Base-by-base conservation (phyloP, 2,797 vertebrate genomes). In the Pygocentrus nattereri region DNA sequence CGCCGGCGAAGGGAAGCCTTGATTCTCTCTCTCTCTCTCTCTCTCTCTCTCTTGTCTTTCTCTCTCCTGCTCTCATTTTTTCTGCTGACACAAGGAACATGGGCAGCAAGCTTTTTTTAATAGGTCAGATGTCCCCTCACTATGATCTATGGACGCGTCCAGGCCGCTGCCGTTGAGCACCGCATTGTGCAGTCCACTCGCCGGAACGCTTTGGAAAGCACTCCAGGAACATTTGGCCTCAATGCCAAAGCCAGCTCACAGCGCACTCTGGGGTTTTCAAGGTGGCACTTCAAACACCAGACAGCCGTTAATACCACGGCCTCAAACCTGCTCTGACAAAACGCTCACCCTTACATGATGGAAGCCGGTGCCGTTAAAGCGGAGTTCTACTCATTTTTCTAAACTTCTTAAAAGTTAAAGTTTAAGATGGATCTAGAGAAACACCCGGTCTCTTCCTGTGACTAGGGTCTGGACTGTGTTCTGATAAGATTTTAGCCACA, bases 121-220 rank as follows among this genome's bases (percentile, higher is more conserved):
- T 92, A 93, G 93, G 94, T 95, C 94, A 91, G 89, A 94, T 90
- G 93, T 91, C 94, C 91, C 87, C 92, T 91, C 90, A 89, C 89
- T 89, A 90, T 94, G 93, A 95, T 94, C 90, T 93, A 94, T 91
- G 87, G 91, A 91, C 82, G 85, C 86, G 89, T 87, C 87, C 90
- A 91, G 88, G 89, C 90, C 58, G 85, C 90, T 89, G 92, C 86
- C 90, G 92, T 93, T 91, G 90, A 93, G 89, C 89, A 87, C 89
- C 83, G 80, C 87, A 90, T 72, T 89, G 89, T 88, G 70, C 91
- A 86, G 27, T 50, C 12, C 38, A 27, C 25, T 64, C 38, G 49
- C 23, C 78, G 68, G 11, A 64, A 49, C 5, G 3, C 49, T 49
- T 70, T 52, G 16, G n/a, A 62, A 61, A 69, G 44, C 52, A 76